phyloP scores from a whole-genome alignment of 2,888 invertebrate genomes.

The Nemurella pictetii region DNA sequence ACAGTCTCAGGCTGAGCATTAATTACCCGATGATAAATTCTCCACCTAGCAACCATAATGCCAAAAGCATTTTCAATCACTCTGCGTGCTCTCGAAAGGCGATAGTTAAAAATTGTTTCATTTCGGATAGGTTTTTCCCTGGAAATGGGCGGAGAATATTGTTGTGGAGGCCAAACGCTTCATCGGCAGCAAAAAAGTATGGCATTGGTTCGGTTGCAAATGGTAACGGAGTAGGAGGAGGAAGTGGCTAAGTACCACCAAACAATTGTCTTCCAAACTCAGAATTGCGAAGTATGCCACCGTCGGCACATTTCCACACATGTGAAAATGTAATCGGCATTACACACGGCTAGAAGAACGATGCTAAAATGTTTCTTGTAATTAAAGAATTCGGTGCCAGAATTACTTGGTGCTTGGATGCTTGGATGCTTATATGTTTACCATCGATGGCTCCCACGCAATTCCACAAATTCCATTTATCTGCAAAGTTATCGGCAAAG shows the following conservation, averaged over 20 bases:
- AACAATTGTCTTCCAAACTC: constrained; percentile 5
- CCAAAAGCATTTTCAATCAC: constrained; percentile 30
- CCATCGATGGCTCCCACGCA: constrained; percentile 45
- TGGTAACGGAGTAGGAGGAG: background rate
- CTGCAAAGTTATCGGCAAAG: constrained; percentile 43
- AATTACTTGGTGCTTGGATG: constrained; percentile 43
- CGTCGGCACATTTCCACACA: constrained; percentile 46
- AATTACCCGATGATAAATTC: constrained; percentile 12
- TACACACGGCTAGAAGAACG: constrained; percentile 44
- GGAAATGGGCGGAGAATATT: constrained; percentile 43
- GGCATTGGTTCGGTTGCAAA: constrained; percentile 13
- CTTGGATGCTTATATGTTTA: constrained; percentile 43
- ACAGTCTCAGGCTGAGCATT: constrained; percentile 17
- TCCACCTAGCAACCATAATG: constrained; percentile 20
- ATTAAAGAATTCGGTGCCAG: constrained; percentile 45
- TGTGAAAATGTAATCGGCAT: constrained; percentile 47
- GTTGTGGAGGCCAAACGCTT: constrained; percentile 42
- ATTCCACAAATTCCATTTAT: constrained; percentile 46
- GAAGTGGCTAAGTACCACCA: background rate
- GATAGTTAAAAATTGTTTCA: constrained; percentile 26
- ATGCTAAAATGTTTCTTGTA: constrained; percentile 45
- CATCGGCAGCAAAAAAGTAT: constrained; percentile 41
- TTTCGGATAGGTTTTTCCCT: constrained; percentile 27
- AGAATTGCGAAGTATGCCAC: constrained; percentile 41
- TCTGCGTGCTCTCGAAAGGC: constrained; percentile 16